These are phyloP conservation scores for Sebastes goodei DNA, from an alignment of 2,797 vertebrate species.

Conservation along the genomic window DNA sequence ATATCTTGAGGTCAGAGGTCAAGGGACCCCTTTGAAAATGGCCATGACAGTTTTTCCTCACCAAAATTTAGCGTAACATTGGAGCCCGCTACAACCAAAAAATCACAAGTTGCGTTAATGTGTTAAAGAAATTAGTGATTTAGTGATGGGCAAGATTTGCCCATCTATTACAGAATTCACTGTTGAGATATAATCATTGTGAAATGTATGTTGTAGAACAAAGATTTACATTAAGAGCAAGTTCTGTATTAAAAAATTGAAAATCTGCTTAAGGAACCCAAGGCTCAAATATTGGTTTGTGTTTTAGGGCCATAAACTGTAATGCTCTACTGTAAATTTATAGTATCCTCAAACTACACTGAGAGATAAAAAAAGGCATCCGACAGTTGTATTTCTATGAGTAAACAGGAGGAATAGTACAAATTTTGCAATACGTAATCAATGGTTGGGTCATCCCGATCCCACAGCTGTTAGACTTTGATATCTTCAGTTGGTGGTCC, in stretches of 20 bases:
- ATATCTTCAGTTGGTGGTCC: neutral
- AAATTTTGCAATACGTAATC: neutral
- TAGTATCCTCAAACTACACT: neutral
- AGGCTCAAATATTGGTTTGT: neutral
- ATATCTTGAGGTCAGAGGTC: no score
- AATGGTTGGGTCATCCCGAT: neutral
- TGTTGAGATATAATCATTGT: neutral
- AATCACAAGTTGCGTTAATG: no score
- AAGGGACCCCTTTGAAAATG: fast-evolving
- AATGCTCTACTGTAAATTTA: neutral
- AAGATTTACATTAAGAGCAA: neutral
- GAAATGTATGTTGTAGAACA: neutral
- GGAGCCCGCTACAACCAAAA: no score
- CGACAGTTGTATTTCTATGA: neutral
- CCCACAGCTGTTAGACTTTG: neutral
- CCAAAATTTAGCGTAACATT: no score
- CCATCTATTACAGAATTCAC: neutral
- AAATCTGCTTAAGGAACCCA: neutral
- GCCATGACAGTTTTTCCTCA: no score
- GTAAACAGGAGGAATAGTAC: neutral
- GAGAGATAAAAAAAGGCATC: neutral
- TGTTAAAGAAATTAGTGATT: no score
- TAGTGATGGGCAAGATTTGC: neutral
- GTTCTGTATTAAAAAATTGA: neutral
- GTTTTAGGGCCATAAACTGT: neutral